Base-by-base conservation (phyloP, 1,140 invertebrate genomes). In the Dinothrombium tinctorium region DNA sequence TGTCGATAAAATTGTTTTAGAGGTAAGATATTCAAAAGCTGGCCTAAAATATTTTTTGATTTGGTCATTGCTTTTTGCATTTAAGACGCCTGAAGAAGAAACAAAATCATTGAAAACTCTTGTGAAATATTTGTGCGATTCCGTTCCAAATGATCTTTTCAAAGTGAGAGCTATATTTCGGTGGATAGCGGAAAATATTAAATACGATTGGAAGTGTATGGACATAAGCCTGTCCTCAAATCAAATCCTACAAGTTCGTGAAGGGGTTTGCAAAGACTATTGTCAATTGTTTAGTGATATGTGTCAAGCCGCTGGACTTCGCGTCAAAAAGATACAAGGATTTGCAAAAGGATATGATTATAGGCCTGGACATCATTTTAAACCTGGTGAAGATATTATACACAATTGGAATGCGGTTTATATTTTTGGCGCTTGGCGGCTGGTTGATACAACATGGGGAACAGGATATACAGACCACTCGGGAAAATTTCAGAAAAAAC, bases 351-450 rank as follows among this genome's bases (percentile, higher is more conserved):
- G 49, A 2, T 46, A 53, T 17, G 55, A 59, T 29, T 59, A 50
- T 41, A 44, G 54, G 21, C 53, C 54, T 6, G 54, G 56, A 4
- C 46, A 54, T 21, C 33, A 43, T 0, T 59, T 59, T 37, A 47
- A 51, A 15, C 53, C 51, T 4, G 52, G 46, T 0, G 45, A 53
- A 31, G 55, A 56, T 32, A 45, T 53, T 2, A 46, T 48, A 4
- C 56, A 61, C 45, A 50, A 54, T 19, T 62, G 60, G 60, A 54
- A 53, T 41, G 60, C 58, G 6, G 59, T 63, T 4, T 60, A 54
- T 31, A 32, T 33, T n/a, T 19, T 40, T 2, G 28, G 26, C n/a
- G 14, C 26, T 2, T 40, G 39, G 39, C 24, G 20, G 6, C 19
- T 40, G 1, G n/a, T 33, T 31, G 39, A 40, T 31, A 15, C 60